These are phyloP conservation scores for Drosophila nigricruria DNA, from an alignment of 2,888 invertebrate species.

Conservation along the genomic window DNA sequence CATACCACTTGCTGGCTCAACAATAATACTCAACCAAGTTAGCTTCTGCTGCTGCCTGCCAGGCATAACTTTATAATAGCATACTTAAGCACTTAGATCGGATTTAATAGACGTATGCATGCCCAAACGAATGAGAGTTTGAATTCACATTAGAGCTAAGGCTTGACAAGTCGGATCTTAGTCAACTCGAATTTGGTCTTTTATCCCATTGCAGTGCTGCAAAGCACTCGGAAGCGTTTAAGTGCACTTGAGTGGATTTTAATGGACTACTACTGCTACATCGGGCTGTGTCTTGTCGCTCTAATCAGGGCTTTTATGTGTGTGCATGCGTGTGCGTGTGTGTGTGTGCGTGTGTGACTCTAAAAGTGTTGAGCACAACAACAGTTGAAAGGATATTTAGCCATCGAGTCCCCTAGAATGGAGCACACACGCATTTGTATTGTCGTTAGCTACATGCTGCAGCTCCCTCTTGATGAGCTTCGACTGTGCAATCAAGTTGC, in stretches of 20 bases:
- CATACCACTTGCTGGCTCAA: neutral
- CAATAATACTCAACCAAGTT: neutral
- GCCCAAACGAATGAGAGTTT: slow-evolving; percentile 26
- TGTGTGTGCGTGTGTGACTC: slow-evolving; percentile 16
- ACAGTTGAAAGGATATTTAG: slow-evolving; percentile 3
- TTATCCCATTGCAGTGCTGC: slow-evolving; percentile 32
- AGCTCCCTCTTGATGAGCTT: slow-evolving; percentile 49
- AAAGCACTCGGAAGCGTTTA: slow-evolving; percentile 78
- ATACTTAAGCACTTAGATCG: slow-evolving; percentile 8
- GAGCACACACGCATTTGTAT: slow-evolving; percentile 16
- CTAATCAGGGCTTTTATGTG: slow-evolving; percentile 72
- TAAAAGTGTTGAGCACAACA: slow-evolving; percentile 23
- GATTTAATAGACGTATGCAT: slow-evolving; percentile 18
- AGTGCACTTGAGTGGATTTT: slow-evolving; percentile 81
- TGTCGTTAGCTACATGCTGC: slow-evolving; percentile 24
- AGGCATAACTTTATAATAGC: slow-evolving; percentile 1
- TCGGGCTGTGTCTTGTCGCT: slow-evolving; percentile 58
- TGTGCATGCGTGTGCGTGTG: slow-evolving; percentile 26
- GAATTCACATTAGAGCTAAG: slow-evolving; percentile 45
- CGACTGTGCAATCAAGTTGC: slow-evolving; percentile 57
- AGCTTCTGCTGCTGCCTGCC: neutral
- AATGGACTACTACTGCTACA: slow-evolving; percentile 67
- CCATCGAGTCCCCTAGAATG: neutral
- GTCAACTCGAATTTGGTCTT: slow-evolving; percentile 24
- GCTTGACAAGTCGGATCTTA: slow-evolving; percentile 4